Evolutionary conservation across 2,888 invertebrate genomes (phyloP), one percentile per base, ranked within the genome.

Genomic region (Stomorhina lunata): DNA sequence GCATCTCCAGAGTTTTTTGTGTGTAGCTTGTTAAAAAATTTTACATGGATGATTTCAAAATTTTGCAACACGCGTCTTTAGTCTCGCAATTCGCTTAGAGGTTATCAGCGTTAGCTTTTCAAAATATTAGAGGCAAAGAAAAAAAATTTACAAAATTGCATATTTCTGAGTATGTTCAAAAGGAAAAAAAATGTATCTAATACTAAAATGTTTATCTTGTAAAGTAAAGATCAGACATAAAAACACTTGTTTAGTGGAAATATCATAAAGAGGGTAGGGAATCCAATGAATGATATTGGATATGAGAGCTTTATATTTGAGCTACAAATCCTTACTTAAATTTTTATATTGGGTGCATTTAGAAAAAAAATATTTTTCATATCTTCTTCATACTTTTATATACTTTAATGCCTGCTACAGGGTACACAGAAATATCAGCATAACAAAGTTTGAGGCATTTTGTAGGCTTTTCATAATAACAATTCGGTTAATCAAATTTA

Each of bases 11-110:
- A n/a, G n/a, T 29, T 10, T 45, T 6, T 34, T 29, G 6, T 66
- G 25, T 37, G 2, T 32, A 59, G 37, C 48, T 65, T 55, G 55
- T 57, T 79, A 48, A 79, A n/a, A n/a, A 79, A 65, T 53, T 34
- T 59, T 68, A 63, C 9, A 29, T 48, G 12, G 15, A 22, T 53
- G 25, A 25, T 7, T 37, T 9, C 25, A 57, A 34, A 25, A 66
- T 73, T n/a, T 73, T 53, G 72, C 73, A 82, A 71, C 84, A 78
- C 80, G 82, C 80, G 84, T 66, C 65, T 53, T 57, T 59, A 82
- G 82, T 84, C 82, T 82, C 84, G 66, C 82, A 84, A 84, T 84
- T 84, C 73, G 80, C 59, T 84, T 84, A 84, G 40, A 72, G 61
- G 29, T 59, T 69, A 75, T 75, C 61, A 76, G 53, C 48, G 48